Base-by-base conservation (phyloP, 2,888 invertebrate genomes). In the Cephus runcator region DNA sequence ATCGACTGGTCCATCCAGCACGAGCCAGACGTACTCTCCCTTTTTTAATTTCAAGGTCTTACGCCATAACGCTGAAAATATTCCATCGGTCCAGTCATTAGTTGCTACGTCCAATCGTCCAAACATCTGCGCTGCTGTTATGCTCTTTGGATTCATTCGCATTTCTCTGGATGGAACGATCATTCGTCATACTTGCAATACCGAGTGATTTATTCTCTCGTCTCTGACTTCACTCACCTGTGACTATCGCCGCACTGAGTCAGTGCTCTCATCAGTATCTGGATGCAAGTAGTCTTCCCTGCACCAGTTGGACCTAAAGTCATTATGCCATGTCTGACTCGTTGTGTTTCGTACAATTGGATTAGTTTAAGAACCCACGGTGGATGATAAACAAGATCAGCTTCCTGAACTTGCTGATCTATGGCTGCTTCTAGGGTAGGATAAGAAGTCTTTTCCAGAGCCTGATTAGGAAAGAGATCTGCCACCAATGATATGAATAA, bases 71-170 rank as follows among this genome's bases (percentile, higher is more conserved):
- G 98, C 98, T 0, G 98, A 98, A 92, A 99, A 99, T 87, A 99
- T 98, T 11, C 99, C 99, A 91, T 99, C 98, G 0, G 98, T 99
- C 99, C 99, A 99, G 89, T 99, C 99, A 89, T 99, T 99, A 1
- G 98, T 99, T 3, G 98, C 98, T 0, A 99, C 98, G 89, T 99
- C 98, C 34, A 98, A 92, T 36, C 98, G 94, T 0, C 99, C 99
- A 90, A 99, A 99, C 99, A 99, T 99, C 93, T 99, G 98, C 0
- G 98, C 95, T 0, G 98, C 97, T 23, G 98, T 98, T 87, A 99
- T 98, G 30, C 98, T 97, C 92, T 99, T 99, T 0, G 99, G 99
- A 92, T 99, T 99, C 98, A 99, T 98, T 83, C 98, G 93, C 98
- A 98, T 98, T 93, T 99, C 98, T 83, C 96, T 95, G 86, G 68